A percentile compares a stretch with the other conserved stretches of the same genome.
phyloP scores from a whole-genome alignment of 2,113 vertebrate genomes.

The Tachuris rubrigastra region DNA sequence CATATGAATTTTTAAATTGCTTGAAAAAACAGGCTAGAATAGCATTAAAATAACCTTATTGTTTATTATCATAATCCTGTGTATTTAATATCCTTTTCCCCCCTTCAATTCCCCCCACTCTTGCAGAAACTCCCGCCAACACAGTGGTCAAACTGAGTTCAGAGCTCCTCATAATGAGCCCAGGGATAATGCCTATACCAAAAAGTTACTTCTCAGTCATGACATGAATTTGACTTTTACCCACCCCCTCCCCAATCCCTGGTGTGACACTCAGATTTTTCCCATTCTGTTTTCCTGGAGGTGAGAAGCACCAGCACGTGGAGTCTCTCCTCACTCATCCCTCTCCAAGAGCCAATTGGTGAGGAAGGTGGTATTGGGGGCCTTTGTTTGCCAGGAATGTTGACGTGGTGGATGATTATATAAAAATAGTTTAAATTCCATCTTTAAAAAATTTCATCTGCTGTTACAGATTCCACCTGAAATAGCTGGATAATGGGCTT shows the following conservation, averaged over 20 bases:
- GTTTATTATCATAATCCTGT: slow-evolving; percentile 47
- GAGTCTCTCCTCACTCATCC: neutral
- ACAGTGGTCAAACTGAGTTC: slow-evolving; percentile 52
- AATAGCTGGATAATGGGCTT: neutral
- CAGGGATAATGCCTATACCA: slow-evolving; percentile 17
- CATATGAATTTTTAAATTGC: slow-evolving; percentile 44
- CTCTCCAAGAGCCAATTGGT: neutral
- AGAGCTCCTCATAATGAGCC: slow-evolving; percentile 4
- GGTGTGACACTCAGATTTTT: slow-evolving; percentile 11
- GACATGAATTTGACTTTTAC: neutral
- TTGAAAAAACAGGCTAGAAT: slow-evolving; percentile 2
- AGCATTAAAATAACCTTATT: neutral
- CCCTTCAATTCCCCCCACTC: neutral
- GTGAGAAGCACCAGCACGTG: neutral
- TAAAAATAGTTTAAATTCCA: neutral
- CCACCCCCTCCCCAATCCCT: neutral
- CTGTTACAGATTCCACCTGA: neutral
- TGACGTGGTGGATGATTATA: neutral
- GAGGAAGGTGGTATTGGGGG: neutral
- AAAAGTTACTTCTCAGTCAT: slow-evolving; percentile 12
- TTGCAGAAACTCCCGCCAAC: slow-evolving; percentile 24
- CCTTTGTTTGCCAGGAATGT: neutral
- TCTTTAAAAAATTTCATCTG: neutral
- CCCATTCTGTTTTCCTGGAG: neutral
- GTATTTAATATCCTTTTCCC: slow-evolving; percentile 39